A percentile compares a stretch with the other conserved stretches of the same genome.
Conservation (phyloP, 2,888 invertebrate genomes). For the Caenorhabditis doughertyi region DNA sequence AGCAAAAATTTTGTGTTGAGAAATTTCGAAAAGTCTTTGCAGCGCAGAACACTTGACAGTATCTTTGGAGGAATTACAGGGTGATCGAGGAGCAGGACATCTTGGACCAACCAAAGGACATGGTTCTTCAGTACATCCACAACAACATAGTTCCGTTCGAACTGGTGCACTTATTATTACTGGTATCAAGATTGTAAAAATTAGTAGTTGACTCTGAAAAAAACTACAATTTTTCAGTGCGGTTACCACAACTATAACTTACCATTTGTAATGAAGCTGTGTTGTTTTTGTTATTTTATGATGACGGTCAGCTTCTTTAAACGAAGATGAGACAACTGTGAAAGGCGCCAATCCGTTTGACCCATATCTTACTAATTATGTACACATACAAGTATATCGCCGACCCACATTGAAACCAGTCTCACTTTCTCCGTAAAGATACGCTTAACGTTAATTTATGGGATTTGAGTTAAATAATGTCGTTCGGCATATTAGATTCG, state of each 20-base stretch:
- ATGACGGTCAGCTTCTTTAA: background rate
- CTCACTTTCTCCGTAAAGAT: background rate
- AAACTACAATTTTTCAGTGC: background rate
- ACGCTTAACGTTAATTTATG: slow-evolving; percentile 24
- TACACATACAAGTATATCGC: slow-evolving; percentile 37
- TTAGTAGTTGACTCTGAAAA: slow-evolving; percentile 9
- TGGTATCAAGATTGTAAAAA: background rate
- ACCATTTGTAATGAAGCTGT: slow-evolving; percentile 12
- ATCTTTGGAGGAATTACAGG: slow-evolving; percentile 30
- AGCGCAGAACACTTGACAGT: slow-evolving; percentile 52
- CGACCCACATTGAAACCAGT: slow-evolving; percentile 50
- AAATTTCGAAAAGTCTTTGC: slow-evolving; percentile 60
- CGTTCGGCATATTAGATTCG: no score
- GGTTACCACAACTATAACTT: background rate
- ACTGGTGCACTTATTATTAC: slow-evolving; percentile 43
- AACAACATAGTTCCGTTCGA: slow-evolving; percentile 65
- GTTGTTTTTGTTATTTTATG: slow-evolving; percentile 17
- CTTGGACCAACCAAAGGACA: slow-evolving; percentile 67
- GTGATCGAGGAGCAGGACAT: slow-evolving; percentile 55
- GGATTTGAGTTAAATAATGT: no score
- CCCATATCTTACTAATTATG: slow-evolving; percentile 56
- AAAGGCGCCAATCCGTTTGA: slow-evolving; percentile 36
- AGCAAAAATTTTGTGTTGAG: slow-evolving; percentile 30
- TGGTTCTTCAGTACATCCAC: slow-evolving; percentile 66
- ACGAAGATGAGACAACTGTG: slow-evolving; percentile 14